Percentiles rank a stretch among this genome's conserved stretches.
These are phyloP conservation scores for Gavia stellata DNA, from an alignment of 2,113 vertebrate genomes.

Conservation along the genomic window DNA sequence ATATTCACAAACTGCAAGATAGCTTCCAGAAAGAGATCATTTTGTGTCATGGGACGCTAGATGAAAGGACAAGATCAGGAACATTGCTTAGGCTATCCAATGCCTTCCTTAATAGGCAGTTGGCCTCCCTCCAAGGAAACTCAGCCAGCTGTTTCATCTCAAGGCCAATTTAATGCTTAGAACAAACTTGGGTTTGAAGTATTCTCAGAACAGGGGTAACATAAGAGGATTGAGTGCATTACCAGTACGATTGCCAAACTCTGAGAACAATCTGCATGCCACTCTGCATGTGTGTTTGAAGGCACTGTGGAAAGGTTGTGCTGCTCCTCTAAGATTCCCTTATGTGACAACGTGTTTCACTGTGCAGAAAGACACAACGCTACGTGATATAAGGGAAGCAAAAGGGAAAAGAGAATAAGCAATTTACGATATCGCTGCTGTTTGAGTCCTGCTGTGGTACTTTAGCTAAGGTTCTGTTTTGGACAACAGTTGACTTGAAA, in stretches of 20 bases:
- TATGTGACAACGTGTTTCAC: neutral
- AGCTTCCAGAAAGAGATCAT: neutral
- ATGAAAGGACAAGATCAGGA: slow-evolving; percentile 7
- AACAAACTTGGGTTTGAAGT: neutral
- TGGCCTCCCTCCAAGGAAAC: slow-evolving; percentile 39
- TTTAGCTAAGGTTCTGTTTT: neutral
- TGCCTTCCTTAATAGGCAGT: neutral
- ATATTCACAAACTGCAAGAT: neutral
- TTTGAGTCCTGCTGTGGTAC: neutral
- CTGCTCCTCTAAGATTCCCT: neutral
- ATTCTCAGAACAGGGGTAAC: neutral
- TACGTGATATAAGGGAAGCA: neutral
- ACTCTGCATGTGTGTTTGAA: rapidly evolving
- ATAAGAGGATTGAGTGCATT: neutral
- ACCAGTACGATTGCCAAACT: neutral
- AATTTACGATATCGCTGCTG: neutral
- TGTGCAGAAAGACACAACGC: neutral
- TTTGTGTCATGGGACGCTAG: neutral
- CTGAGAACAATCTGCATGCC: neutral
- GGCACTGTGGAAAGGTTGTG: neutral
- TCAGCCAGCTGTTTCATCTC: slow-evolving; percentile 22
- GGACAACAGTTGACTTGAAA: neutral
- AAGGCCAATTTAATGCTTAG: slow-evolving; percentile 28
- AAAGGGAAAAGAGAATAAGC: neutral
- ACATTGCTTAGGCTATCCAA: neutral